phyloP scores from a whole-genome alignment of 2,888 invertebrate species.

The Hypercompe scribonia region DNA sequence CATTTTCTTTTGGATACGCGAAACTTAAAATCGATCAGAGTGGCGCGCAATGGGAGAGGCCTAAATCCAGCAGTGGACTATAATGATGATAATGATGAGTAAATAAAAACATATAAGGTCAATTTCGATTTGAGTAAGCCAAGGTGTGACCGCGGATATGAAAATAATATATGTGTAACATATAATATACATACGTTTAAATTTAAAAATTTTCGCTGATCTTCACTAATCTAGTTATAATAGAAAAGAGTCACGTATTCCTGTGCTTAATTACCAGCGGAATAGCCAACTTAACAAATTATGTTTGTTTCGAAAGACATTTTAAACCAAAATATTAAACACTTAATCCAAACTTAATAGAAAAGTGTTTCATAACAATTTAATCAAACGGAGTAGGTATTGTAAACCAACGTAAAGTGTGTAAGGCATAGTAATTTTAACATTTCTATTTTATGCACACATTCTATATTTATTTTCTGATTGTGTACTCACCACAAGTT shows the following conservation, averaged over 20 bases:
- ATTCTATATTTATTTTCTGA: background rate
- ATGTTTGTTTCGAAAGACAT: background rate
- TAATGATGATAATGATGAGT: too few species aligned
- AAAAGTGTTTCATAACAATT: background rate
- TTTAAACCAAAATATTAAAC: background rate
- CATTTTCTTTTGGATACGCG: too few species aligned
- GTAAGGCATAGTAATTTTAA: background rate
- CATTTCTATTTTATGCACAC: background rate
- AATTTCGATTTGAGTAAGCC: too few species aligned
- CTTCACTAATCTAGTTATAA: background rate
- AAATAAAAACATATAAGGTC: too few species aligned
- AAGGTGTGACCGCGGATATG: too few species aligned
- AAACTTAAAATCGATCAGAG: too few species aligned
- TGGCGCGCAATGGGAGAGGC: too few species aligned
- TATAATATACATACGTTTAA: too few species aligned
- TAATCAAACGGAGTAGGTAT: background rate
- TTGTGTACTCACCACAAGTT: constrained; percentile 66
- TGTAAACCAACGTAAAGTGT: background rate
- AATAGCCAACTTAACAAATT: background rate
- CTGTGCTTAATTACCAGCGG: background rate
- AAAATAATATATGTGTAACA: too few species aligned
- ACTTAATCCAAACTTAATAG: background rate
- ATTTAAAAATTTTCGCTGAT: background rate
- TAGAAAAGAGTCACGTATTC: background rate
- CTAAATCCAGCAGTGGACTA: too few species aligned